A percentile compares a stretch with the other conserved stretches of the same genome.
These are phyloP conservation scores for Poeciliopsis prolifica DNA, from an alignment of 2,113 vertebrate species.

Conservation along the genomic window DNA sequence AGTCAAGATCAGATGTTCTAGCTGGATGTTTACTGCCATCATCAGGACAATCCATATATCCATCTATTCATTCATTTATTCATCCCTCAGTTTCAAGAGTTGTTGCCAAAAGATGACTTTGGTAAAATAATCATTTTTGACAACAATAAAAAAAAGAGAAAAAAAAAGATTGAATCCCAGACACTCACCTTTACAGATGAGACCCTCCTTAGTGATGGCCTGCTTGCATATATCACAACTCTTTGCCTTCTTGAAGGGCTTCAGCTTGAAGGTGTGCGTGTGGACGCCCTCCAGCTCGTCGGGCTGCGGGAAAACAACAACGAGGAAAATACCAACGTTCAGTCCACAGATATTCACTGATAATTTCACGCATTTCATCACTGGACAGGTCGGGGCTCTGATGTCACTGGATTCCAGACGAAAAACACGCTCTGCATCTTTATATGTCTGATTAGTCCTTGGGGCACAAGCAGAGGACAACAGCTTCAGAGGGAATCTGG, in stretches of 20 bases:
- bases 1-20: too few species aligned
- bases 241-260: conserved; percentile 95
- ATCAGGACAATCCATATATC: too few species aligned
- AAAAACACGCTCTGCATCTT: not conserved
- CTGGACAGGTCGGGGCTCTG: too few species aligned
- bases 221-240: conserved; percentile 93
- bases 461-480: not conserved
- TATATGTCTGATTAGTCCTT: not conserved
- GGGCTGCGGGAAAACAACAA: conserved; percentile 76
- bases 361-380: too few species aligned
- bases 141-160: too few species aligned
- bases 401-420: too few species aligned
- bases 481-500: not conserved
- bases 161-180: too few species aligned
- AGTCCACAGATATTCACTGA: not conserved
- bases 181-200: conserved; percentile 91
- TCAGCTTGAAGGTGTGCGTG: conserved; percentile 90
- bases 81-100: too few species aligned
- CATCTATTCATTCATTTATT: too few species aligned
- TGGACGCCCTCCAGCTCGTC: conserved; percentile 91
- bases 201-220: conserved; percentile 92
- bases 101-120: too few species aligned
- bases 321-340: not conserved
- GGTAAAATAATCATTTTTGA: too few species aligned
- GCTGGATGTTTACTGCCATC: too few species aligned